Percentiles rank a stretch among this genome's conserved stretches.
Evolutionary conservation across 64 coral and sea anemone species (phyloP).

Genomic region (Exaiptasia diaphana): DNA sequence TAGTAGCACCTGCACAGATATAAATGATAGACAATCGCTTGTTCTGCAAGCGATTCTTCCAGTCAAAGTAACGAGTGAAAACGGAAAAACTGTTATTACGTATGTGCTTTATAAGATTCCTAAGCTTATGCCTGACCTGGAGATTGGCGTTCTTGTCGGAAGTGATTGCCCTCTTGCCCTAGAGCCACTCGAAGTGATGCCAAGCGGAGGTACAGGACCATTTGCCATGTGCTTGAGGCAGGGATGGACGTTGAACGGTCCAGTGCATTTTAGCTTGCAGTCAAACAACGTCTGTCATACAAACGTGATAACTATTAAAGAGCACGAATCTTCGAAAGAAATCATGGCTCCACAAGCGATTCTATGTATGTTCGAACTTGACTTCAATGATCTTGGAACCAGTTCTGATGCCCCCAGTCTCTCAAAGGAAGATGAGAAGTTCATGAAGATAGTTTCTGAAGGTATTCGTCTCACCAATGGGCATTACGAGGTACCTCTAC

Average conservation of each 20-base stretch:
- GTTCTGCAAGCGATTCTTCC: constrained; percentile 60
- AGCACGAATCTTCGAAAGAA: constrained; percentile 28
- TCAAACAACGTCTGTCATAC: neutral
- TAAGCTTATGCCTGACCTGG: constrained; percentile 21
- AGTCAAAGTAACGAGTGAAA: constrained; percentile 50
- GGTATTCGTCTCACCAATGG: constrained; percentile 11
- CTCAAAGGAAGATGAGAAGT: constrained; percentile 45
- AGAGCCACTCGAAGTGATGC: constrained; percentile 51
- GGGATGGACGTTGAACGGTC: constrained; percentile 64
- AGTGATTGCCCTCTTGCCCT: constrained; percentile 23
- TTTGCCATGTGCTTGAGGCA: constrained; percentile 44
- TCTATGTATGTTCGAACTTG: constrained; percentile 28
- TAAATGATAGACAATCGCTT: neutral
- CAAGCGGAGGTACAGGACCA: constrained; percentile 27
- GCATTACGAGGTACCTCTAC: constrained; percentile 32
- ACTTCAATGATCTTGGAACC: constrained; percentile 29
- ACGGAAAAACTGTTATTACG: constrained; percentile 21
- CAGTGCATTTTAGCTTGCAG: neutral
- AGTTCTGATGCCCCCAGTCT: constrained; percentile 15
- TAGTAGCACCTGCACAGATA: neutral
- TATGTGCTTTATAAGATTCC: constrained; percentile 68
- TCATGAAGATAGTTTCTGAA: neutral
- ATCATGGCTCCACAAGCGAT: constrained; percentile 11
- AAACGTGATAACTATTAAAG: constrained; percentile 42
- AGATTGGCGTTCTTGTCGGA: constrained; percentile 64